These are phyloP conservation scores for Himalopsyche japonica DNA, from an alignment of 2,888 invertebrate genomes.

Conservation along the genomic window DNA sequence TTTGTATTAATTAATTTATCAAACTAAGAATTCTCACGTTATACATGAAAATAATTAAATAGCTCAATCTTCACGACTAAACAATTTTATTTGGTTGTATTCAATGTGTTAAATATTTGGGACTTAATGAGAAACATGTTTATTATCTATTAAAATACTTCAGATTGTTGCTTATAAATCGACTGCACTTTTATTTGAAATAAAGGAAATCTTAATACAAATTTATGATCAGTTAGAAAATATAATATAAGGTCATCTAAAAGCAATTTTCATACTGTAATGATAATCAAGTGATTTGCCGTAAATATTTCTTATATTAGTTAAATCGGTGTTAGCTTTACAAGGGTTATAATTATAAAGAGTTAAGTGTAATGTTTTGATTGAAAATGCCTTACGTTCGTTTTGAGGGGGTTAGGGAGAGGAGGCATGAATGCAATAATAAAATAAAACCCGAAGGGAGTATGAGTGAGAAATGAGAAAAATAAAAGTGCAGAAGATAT, in stretches of 20 bases:
- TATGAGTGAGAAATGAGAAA: slow-evolving; percentile 13
- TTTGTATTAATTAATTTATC: background rate
- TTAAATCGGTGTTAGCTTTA: background rate
- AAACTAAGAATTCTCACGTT: no score
- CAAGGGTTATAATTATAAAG: background rate
- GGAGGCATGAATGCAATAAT: background rate
- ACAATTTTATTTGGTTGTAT: no score
- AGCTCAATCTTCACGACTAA: no score
- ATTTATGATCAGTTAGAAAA: no score
- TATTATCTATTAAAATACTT: background rate
- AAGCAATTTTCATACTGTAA: background rate
- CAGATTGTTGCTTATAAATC: no score
- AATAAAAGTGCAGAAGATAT: background rate
- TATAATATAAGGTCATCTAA: background rate
- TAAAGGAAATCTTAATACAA: no score
- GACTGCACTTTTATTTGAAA: no score
- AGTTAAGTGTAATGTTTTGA: background rate
- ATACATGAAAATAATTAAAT: no score
- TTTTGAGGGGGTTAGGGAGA: background rate
- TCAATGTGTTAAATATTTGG: no score
- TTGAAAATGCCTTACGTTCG: slow-evolving; percentile 38
- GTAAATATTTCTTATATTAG: background rate
- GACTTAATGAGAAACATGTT: background rate
- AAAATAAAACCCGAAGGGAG: background rate
- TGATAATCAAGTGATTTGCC: background rate